Evolutionary conservation across 1,140 invertebrate species (phyloP).

Genomic region (Melanaphis sacchari): DNA sequence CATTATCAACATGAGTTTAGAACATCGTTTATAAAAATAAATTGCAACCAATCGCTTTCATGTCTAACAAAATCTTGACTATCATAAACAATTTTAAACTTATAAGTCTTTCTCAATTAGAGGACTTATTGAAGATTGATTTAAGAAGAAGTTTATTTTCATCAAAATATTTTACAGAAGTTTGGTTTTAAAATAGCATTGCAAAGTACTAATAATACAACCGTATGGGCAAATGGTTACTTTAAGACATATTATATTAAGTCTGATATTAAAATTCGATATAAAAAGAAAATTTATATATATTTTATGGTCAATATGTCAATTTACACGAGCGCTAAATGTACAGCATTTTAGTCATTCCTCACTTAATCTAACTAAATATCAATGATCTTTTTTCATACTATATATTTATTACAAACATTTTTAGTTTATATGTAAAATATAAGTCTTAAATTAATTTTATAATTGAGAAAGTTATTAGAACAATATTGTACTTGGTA

Average conservation of each 20-base stretch:
- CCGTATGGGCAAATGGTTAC: background rate
- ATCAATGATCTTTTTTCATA: constrained; percentile 6
- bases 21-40: background rate
- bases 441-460: background rate
- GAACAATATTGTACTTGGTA: background rate
- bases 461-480: background rate
- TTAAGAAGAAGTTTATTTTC: background rate
- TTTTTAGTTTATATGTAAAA: background rate
- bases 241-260: background rate
- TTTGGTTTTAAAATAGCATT: background rate
- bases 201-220: background rate
- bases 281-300: background rate
- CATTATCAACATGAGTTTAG: no score
- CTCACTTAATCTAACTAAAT: background rate
- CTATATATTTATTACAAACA: background rate
- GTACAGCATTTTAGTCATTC: background rate
- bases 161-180: background rate
- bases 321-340: background rate
- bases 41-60: background rate
- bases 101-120: background rate
- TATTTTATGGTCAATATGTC: no score
- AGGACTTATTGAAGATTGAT: background rate
- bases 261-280: background rate
- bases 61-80: background rate
- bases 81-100: background rate